Base-by-base conservation (phyloP, 2,888 invertebrate genomes). In the Acleris literana region DNA sequence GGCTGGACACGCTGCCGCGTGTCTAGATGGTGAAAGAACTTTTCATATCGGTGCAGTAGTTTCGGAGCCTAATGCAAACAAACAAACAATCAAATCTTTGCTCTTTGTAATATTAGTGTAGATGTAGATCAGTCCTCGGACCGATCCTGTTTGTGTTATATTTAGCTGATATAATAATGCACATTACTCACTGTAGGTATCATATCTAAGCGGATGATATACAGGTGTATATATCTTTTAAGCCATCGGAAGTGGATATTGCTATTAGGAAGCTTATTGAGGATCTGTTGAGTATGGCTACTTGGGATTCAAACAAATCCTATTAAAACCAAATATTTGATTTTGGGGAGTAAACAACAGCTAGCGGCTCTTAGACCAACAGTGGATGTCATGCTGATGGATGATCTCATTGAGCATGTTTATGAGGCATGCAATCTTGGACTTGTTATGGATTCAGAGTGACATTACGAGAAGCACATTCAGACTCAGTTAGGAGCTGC, bases 91-190 rank as follows among this genome's bases (percentile, higher is more conserved):
- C 7, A 3, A 0, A n/a, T n/a, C n/a, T n/a, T n/a, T n/a, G n/a
- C n/a, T 7, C 7, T 44, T 67, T 0, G 48, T 17, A 3, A 63
- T 68, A 57, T 68, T 69, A 2, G 68, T 71, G 4, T 69, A 69
- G 0, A n/a, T 68, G 71, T 11, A 68, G 68, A 0, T 72, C 69
- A 0, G 61, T 71, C 17, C 44, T 70, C 5, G 70, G 68, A 3
- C 72, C 71, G 0, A n/a, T 72, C 16, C 52, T 73, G 0, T 72
- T 70, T 58, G 61, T 68, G 9, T 11, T 70, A 5, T 74, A 71
- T 29, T 46, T 33, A 25, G 64, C 70, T 3, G 70, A 70, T 54
- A 52, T 70, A 4, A 33, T 3, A 1, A 55, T 22, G 0, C 13
- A 22, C 13, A 68, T 70, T 2, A 43, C 46, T 9, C 13, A 68